Base-by-base conservation (phyloP, 2,113 vertebrate genomes). In the Dolichotis patagonum region DNA sequence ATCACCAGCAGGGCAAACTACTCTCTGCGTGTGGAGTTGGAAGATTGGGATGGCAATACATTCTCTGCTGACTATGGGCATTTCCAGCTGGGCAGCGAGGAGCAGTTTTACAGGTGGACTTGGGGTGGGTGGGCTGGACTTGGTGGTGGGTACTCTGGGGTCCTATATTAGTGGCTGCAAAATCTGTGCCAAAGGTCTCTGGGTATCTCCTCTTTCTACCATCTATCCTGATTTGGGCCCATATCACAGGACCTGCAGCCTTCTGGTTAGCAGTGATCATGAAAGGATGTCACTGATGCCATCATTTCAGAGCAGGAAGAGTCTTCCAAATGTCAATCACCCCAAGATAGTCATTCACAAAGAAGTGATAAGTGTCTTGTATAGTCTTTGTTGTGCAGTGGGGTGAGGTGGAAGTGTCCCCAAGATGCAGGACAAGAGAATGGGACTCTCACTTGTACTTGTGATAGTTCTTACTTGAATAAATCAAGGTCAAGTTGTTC, bases 41-140 rank as follows among this genome's bases (percentile, higher is more conserved):
- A 71, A 80, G 99, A 99, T 98, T 99, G 99, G 99, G 99, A 99
- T 77, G 99, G 99, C 0, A 89, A 98, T 14, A 90, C 98, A 2
- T 98, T 98, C 35, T 98, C 98, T 35, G 98, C 99, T 86, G 98
- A 98, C 58, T 99, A 99, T 0, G 98, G 99, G 93, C 98, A 95
- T 0, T 99, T 99, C 96, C 99, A 98, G 83, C 98, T 99, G 98
- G 98, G 98, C 49, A 98, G 98, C 0, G 99, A 99, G 98, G 98
- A n/a, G 63, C 99, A 99, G 97, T 98, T 98, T 32, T 99, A 99
- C 99, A 99, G 99, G 99, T 99, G 98, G 95, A 98, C 91, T 67
- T 5, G 1, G n/a, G 88, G 52, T 67, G 90, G 94, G 95, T 0
- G 38, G 82, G n/a, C 38, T 30, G 20, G 38, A 20, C 49, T 77